These are phyloP conservation scores for Therioaphis trifolii DNA, from an alignment of 2,888 invertebrate species.

Conservation along the genomic window DNA sequence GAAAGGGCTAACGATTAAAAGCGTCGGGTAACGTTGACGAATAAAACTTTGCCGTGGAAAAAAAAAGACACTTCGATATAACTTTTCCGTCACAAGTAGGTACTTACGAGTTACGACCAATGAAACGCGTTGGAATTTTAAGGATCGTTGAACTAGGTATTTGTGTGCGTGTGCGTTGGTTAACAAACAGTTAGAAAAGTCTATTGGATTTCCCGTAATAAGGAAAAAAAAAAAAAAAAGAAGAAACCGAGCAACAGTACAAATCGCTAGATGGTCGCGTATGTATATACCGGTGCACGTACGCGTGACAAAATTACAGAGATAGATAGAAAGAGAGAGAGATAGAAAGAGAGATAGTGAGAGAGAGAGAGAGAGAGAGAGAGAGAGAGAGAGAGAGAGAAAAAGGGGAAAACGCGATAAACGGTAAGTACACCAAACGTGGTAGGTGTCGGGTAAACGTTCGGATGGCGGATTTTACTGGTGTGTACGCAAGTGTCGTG, in stretches of 20 bases:
- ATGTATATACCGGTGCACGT: not conserved
- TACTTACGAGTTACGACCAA: not conserved
- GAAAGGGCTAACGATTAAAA: no score
- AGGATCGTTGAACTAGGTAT: not conserved
- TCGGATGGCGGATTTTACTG: not conserved
- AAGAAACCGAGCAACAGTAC: not conserved
- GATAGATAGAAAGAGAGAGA: no score
- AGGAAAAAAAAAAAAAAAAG: not conserved
- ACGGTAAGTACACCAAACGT: not conserved
- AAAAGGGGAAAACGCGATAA: not conserved
- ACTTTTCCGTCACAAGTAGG: no score
- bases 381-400: no score
- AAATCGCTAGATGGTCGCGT: not conserved
- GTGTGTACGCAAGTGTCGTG: no score
- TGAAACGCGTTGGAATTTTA: not conserved
- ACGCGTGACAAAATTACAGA: conserved; percentile 40
- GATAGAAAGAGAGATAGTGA: no score
- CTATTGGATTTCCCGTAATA: conserved; percentile 8
- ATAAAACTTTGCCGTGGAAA: no score
- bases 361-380: no score
- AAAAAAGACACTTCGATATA: no score
- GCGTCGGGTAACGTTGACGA: no score
- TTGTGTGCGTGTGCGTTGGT: not conserved
- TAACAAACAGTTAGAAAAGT: conserved; percentile 33
- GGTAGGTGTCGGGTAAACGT: not conserved